These are phyloP conservation scores for Panthera leo DNA, from an alignment of 2,113 vertebrate species.

Conservation along the genomic window DNA sequence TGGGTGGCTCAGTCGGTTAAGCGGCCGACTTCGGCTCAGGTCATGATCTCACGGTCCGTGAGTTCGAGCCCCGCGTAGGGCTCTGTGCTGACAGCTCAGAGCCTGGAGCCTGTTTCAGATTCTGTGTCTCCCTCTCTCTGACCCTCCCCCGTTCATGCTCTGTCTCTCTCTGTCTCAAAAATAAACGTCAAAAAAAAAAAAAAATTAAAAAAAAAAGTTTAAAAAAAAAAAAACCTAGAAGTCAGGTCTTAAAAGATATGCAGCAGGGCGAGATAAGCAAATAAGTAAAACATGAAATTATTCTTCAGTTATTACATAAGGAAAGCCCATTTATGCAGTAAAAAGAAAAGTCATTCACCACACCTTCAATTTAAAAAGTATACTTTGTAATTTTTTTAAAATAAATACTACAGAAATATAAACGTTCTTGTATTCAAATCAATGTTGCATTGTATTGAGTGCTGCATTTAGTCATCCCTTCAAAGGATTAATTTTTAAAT, in stretches of 20 bases:
- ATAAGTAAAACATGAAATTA: neutral
- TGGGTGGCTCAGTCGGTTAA: too few species aligned
- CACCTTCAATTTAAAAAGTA: neutral
- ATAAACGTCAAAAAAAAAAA: too few species aligned
- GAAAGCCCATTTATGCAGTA: neutral
- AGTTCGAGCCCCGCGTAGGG: too few species aligned
- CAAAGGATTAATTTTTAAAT: neutral
- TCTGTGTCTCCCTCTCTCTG: too few species aligned
- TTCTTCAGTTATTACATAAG: neutral
- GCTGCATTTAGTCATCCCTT: neutral
- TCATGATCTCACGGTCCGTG: too few species aligned
- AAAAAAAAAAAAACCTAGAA: neutral
- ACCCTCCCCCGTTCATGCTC: too few species aligned
- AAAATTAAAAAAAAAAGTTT: too few species aligned
- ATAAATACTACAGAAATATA: neutral
- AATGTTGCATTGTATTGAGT: neutral
- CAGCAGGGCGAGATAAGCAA: neutral
- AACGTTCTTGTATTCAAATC: neutral
- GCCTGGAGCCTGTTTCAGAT: too few species aligned
- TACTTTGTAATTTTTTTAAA: neutral
- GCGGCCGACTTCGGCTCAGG: too few species aligned
- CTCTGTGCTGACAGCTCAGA: too few species aligned
- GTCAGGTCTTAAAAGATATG: neutral
- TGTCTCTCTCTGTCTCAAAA: too few species aligned
- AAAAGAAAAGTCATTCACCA: neutral